Evolutionary conservation across 1,140 invertebrate genomes (phyloP), one percentile per base, ranked within the genome.

Genomic region (Glossosoma conforme): DNA sequence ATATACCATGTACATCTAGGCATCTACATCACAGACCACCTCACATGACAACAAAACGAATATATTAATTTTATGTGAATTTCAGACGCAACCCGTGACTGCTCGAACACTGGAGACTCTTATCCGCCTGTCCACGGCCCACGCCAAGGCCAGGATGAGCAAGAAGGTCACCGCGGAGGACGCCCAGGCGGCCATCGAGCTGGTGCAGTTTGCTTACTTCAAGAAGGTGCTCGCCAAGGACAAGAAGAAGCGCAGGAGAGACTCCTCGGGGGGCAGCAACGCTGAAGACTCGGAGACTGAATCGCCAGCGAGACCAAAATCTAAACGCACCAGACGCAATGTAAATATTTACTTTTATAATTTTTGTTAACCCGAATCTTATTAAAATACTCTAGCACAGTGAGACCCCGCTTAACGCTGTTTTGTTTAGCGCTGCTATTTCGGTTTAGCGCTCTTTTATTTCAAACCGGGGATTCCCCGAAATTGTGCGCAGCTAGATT

Each of bases 141-240:
- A 98, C 77, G 97, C 97, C 3, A 97, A 97, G 67, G 87, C 90
- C 18, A 78, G 97, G 28, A 78, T 99, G 45, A 93, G 91, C 21
- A 89, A 86, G 58, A 81, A 76, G 11, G 85, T 99, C 2, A 84
- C 85, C 9, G 71, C 78, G 0, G 79, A 86, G 19, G 97, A 99
- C 76, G 95, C 96, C 1, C 72, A 86, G 46, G 83, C 87, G 25
- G 96, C 97, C 13, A 96, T 98, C 58, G 90, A 98, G 62, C 74
- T 99, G 1, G 86, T 99, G n/a, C 89, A 98, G 57, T 99, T 83
- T 72, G 96, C 97, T 0, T 95, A 93, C 68, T 99, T 99, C 72
- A 98, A 99, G 69, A 92, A 91, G 70, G 91, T 74, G n/a, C 62
- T 87, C 5, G 81, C 87, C 50, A 87, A 88, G 60, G 88, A 89